A percentile compares a stretch with the other conserved stretches of the same genome.
phyloP scores from a whole-genome alignment of 2,888 invertebrate species.

The Phymatocera aterrima region DNA sequence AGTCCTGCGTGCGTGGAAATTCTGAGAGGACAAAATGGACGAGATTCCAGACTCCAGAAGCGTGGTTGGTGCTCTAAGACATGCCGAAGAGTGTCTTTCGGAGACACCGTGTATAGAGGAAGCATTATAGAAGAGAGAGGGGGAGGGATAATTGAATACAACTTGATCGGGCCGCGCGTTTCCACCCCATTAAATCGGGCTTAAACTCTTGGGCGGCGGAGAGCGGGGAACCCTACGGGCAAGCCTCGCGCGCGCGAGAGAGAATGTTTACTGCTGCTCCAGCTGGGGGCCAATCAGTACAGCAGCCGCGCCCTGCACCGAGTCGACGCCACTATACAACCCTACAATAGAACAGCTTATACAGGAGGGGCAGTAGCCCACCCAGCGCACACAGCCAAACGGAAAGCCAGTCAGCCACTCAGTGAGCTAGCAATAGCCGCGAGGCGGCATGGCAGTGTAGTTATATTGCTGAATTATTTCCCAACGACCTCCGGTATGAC shows the following conservation, averaged over 20 bases:
- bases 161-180: conserved; percentile 74
- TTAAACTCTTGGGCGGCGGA: conserved; percentile 65
- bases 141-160: conserved; percentile 74
- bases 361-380: not conserved
- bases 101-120: conserved; percentile 42
- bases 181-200: conserved; percentile 74
- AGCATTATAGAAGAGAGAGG: conserved; percentile 45
- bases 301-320: conserved; percentile 53
- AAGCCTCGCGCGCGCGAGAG: conserved; percentile 58
- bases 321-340: conserved; percentile 57
- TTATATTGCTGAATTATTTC: conserved; percentile 69
- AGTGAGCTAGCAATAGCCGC: conserved; percentile 59
- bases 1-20: too few relatives aligned
- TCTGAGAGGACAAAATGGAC: too few relatives aligned
- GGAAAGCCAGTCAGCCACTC: conserved; percentile 20
- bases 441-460: conserved; percentile 60
- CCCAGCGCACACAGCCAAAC: conserved; percentile 13
- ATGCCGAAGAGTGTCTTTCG: conserved; percentile 31
- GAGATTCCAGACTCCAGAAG: too few relatives aligned
- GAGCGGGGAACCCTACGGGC: conserved; percentile 34
- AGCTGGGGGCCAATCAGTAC: conserved; percentile 72
- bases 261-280: conserved; percentile 73
- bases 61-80: too few relatives aligned
- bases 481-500: conserved; percentile 56
- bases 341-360: conserved; percentile 65